phyloP scores from a whole-genome alignment of 2,113 vertebrate species.

The Emydocephalus ijimae region DNA sequence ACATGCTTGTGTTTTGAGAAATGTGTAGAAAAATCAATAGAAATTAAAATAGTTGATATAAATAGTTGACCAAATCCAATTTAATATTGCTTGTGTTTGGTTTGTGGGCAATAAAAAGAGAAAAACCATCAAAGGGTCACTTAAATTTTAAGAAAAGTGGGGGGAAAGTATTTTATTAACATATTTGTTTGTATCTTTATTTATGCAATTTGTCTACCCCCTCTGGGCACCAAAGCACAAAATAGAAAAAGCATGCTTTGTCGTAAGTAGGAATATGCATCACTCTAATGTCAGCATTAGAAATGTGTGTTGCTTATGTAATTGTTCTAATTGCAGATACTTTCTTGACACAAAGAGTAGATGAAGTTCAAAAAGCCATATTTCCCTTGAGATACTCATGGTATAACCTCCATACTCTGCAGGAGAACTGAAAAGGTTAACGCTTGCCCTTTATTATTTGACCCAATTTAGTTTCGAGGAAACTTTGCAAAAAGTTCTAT shows the following conservation, averaged over 20 bases:
- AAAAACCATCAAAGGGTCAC: neutral
- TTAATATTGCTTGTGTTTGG: neutral
- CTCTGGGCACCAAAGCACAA: neutral
- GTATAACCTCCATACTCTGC: neutral
- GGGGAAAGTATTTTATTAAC: neutral
- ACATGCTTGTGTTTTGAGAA: neutral
- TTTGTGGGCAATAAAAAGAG: neutral
- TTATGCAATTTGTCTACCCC: neutral
- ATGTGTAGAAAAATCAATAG: neutral
- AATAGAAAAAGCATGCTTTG: neutral
- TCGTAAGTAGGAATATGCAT: neutral
- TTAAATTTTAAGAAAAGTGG: neutral
- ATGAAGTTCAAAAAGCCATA: neutral
- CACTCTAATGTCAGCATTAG: neutral
- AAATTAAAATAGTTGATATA: neutral
- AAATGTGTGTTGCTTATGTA: neutral
- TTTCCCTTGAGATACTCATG: neutral
- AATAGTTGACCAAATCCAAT: neutral
- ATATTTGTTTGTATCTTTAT: neutral
- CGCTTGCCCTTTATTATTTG: neutral
- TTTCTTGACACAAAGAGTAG: neutral
- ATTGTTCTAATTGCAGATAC: neutral
- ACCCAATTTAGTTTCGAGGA: neutral
- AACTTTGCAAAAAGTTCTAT: neutral
- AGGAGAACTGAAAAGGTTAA: neutral